Percentiles rank a stretch among this genome's conserved stretches.
These are phyloP conservation scores for Enteromius fasciolatus DNA, from an alignment of 2,797 vertebrate species.

Conservation along the genomic window DNA sequence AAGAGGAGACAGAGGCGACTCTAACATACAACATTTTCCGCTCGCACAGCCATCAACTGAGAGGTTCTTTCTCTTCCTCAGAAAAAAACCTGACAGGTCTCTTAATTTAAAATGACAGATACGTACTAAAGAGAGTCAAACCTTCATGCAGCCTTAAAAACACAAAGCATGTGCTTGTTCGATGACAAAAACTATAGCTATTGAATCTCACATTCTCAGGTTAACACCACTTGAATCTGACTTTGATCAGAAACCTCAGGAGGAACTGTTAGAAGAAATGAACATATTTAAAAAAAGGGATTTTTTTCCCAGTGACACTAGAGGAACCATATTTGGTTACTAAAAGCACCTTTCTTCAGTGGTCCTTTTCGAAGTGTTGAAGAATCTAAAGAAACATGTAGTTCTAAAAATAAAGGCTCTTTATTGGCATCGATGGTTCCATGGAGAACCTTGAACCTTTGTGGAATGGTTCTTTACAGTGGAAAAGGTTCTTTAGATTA, in stretches of 20 bases:
- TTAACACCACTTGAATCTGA: slow-evolving; percentile 12
- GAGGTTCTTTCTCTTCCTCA: background rate
- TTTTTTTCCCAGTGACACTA: background rate
- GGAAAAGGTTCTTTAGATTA: background rate
- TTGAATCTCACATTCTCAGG: slow-evolving; percentile 3
- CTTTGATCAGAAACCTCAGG: slow-evolving; percentile 31
- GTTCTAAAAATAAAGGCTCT: background rate
- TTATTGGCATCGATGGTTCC: background rate
- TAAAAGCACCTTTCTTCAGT: background rate
- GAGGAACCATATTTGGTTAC: background rate
- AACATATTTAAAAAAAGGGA: background rate
- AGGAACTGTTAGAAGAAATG: slow-evolving; percentile 12
- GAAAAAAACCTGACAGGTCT: background rate
- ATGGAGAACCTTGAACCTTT: background rate
- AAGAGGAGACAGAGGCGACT: background rate
- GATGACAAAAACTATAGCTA: background rate
- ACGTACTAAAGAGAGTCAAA: background rate
- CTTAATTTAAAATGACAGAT: background rate
- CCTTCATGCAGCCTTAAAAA: background rate
- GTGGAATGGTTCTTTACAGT: background rate
- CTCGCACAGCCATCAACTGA: background rate
- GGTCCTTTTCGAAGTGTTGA: background rate
- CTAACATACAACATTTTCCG: background rate
- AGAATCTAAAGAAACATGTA: background rate
- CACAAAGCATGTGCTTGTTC: slow-evolving; percentile 24